phyloP scores from a whole-genome alignment of 2,113 vertebrate genomes.

The Hyla sarda region DNA sequence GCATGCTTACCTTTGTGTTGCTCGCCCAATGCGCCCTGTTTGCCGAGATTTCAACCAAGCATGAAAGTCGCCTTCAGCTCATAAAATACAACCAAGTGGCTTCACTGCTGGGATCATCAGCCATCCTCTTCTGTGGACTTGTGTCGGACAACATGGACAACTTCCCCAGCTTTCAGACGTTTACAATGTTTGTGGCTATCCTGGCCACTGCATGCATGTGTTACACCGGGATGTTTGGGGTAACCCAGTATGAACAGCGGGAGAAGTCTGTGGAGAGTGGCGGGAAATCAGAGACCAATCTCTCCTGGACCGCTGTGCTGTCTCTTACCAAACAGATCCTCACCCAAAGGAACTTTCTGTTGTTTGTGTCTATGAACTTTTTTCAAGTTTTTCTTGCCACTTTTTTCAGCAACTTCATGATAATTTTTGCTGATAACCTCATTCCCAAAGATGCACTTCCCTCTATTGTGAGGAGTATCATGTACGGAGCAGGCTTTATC shows the following conservation, averaged over 20 bases:
- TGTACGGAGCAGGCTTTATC: constrained; percentile 89
- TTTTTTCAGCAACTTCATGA: constrained; percentile 89
- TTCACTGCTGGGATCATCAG: constrained; percentile 79
- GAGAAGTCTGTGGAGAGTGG: neutral
- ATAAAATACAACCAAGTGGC: constrained; percentile 85
- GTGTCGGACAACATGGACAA: constrained; percentile 84
- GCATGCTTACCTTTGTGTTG: constrained; percentile 82
- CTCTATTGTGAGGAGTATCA: constrained; percentile 79
- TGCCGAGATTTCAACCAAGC: constrained; percentile 78
- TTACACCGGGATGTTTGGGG: constrained; percentile 77
- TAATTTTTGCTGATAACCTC: constrained; percentile 88
- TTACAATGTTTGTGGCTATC: constrained; percentile 69
- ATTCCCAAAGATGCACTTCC: constrained; percentile 82
- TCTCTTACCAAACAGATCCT: constrained; percentile 81
- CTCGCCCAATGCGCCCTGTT: constrained; percentile 85
- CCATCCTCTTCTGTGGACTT: constrained; percentile 84
- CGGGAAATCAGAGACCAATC: constrained; percentile 20
- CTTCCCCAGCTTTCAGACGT: constrained; percentile 78
- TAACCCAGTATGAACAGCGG: constrained; percentile 74
- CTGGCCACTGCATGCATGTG: constrained; percentile 81
- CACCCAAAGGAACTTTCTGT: constrained; percentile 79
- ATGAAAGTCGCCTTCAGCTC: constrained; percentile 77
- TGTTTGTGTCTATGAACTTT: constrained; percentile 90
- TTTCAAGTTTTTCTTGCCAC: constrained; percentile 88
- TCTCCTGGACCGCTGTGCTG: constrained; percentile 73